Percentiles rank a stretch among this genome's conserved stretches.
phyloP scores from a whole-genome alignment of 1,140 invertebrate genomes.

The Acyrthosiphon pisum region DNA sequence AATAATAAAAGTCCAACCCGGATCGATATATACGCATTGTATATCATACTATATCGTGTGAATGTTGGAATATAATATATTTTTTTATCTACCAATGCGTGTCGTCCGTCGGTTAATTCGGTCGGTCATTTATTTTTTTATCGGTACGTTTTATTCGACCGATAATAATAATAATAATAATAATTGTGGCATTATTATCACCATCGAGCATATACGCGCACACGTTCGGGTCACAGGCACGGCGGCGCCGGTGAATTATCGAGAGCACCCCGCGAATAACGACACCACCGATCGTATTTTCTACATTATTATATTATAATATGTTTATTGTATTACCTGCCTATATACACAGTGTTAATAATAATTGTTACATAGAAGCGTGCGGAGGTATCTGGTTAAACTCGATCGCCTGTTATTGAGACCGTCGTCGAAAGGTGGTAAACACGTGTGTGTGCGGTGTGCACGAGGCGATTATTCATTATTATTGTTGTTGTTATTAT shows the following conservation, averaged over 20 bases:
- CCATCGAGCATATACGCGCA: background rate
- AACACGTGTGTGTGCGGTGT: background rate
- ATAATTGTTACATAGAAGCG: background rate
- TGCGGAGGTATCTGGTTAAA: background rate
- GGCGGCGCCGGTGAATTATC: background rate
- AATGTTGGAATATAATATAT: background rate
- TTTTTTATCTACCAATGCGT: background rate
- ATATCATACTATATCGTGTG: background rate
- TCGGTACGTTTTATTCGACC: background rate
- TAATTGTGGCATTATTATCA: background rate
- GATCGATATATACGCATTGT: background rate
- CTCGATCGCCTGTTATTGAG: background rate
- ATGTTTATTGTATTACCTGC: background rate
- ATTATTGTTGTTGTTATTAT: background rate
- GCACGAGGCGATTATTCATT: background rate
- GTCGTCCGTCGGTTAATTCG: background rate
- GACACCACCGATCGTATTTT: background rate
- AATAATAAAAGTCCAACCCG: background rate
- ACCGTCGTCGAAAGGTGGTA: background rate
- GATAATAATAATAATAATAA: conserved; percentile 16
- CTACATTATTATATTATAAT: background rate
- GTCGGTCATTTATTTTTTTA: conserved; percentile 8
- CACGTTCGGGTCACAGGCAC: background rate
- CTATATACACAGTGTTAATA: background rate
- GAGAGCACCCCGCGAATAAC: background rate